phyloP scores from a whole-genome alignment of 1,140 invertebrate genomes.

The Lasioglossum albipes region DNA sequence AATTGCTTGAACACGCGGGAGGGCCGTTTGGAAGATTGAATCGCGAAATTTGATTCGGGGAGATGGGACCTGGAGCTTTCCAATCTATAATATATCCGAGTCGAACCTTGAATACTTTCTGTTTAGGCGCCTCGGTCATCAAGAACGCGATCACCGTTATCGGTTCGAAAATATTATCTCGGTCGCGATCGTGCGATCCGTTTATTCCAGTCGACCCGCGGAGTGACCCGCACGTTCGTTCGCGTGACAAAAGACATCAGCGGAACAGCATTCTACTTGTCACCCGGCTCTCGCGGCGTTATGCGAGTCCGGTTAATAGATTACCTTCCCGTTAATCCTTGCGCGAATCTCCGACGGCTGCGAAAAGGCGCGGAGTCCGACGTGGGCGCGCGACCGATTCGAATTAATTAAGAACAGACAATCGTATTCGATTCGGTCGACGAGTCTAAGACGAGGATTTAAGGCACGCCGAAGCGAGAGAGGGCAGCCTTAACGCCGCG shows the following conservation, averaged over 20 bases:
- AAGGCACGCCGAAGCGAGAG: neutral
- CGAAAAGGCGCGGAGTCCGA: neutral
- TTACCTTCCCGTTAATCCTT: conserved; percentile 36
- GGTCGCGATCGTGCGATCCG: neutral
- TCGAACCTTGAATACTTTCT: neutral
- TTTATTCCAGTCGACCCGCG: neutral
- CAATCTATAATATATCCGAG: neutral
- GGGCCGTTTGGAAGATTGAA: conserved; percentile 23
- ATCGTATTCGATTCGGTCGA: conserved; percentile 19
- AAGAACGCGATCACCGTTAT: no score
- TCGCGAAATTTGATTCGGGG: conserved; percentile 5
- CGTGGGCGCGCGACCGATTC: conserved; percentile 29
- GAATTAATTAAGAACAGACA: conserved; percentile 51
- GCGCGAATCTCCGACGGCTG: conserved; percentile 26
- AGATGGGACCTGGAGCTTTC: neutral
- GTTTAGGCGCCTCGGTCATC: no score
- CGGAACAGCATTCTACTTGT: conserved; percentile 7
- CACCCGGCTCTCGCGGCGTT: neutral
- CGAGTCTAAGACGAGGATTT: conserved; percentile 14
- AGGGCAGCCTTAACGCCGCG: neutral
- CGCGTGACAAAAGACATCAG: conserved; percentile 14
- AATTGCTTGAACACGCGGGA: neutral
- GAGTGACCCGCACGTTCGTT: neutral
- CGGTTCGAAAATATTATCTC: no score
- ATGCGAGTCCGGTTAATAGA: neutral